These are phyloP conservation scores for Eulemur coronatus DNA, from an alignment of 2,797 vertebrate species.

Conservation along the genomic window DNA sequence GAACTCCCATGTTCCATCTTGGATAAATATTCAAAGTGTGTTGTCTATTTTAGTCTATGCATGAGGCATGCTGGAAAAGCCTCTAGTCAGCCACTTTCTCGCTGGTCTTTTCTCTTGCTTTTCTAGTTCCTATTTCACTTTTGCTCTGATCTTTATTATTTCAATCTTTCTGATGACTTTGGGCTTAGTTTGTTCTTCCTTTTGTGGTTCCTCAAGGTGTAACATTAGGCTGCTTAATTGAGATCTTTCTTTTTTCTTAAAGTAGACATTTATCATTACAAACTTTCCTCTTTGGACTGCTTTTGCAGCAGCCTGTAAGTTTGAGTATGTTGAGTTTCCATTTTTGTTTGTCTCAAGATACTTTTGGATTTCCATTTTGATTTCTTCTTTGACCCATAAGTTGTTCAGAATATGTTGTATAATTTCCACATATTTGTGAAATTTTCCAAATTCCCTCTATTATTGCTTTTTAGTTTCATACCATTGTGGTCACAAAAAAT, in stretches of 20 bases:
- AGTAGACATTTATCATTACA: neutral
- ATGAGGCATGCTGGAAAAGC: too few relatives aligned
- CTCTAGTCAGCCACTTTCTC: too few relatives aligned
- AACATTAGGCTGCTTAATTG: neutral
- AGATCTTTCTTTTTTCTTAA: neutral
- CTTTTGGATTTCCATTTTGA: neutral
- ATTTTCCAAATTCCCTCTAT: neutral
- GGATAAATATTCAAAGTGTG: too few relatives aligned
- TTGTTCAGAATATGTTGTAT: neutral
- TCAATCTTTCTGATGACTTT: neutral
- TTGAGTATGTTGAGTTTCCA: neutral
- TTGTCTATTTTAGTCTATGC: too few relatives aligned
- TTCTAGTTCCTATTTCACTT: neutral
- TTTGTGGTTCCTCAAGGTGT: neutral
- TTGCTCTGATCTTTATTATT: neutral
- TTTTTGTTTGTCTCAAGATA: neutral
- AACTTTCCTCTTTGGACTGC: neutral
- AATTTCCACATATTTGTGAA: neutral
- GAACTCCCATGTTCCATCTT: too few relatives aligned
- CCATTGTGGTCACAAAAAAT: neutral
- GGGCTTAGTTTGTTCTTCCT: neutral
- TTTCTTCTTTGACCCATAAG: neutral
- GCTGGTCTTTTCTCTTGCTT: neutral
- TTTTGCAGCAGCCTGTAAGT: neutral
- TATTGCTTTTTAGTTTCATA: neutral